phyloP scores from a whole-genome alignment of 2,113 vertebrate genomes.

The Otus sunia region DNA sequence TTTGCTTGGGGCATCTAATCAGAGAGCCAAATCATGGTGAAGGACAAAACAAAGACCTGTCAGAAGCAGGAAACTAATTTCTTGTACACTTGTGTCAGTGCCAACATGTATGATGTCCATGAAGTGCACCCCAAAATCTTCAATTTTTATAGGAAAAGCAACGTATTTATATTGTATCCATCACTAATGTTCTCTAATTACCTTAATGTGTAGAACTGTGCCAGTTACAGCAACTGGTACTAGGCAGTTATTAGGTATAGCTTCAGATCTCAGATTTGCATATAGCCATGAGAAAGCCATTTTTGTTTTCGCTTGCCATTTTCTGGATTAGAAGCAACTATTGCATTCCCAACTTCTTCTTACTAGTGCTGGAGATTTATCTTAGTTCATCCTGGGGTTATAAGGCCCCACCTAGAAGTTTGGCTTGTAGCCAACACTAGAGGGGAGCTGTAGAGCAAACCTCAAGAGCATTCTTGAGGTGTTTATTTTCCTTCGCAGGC shows the following conservation, averaged over 20 bases:
- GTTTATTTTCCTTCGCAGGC: not conserved
- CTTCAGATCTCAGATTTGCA: not conserved
- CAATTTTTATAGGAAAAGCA: not conserved
- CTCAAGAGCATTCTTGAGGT: not conserved
- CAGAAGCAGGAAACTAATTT: not conserved
- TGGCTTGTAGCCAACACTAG: slow-evolving; percentile 20
- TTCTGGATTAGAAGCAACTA: not conserved
- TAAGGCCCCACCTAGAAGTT: slow-evolving; percentile 21
- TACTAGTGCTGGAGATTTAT: slow-evolving; percentile 7
- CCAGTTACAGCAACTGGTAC: not conserved
- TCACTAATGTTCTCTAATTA: not conserved
- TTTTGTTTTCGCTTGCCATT: not conserved
- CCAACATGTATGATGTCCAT: not conserved
- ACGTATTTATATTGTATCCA: not conserved
- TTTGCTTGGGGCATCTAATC: not conserved
- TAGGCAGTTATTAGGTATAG: not conserved
- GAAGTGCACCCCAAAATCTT: not conserved
- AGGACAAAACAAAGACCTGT: not conserved
- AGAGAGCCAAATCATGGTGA: not conserved
- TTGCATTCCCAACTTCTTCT: not conserved
- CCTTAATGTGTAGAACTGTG: not conserved
- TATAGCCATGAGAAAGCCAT: not conserved
- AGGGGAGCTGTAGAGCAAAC: slow-evolving; percentile 1
- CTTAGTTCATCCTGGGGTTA: slow-evolving; percentile 57
- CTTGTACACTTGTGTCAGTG: not conserved